Conservation (phyloP, 1,140 invertebrate genomes). For the Mycetomoellerius zeteki region DNA sequence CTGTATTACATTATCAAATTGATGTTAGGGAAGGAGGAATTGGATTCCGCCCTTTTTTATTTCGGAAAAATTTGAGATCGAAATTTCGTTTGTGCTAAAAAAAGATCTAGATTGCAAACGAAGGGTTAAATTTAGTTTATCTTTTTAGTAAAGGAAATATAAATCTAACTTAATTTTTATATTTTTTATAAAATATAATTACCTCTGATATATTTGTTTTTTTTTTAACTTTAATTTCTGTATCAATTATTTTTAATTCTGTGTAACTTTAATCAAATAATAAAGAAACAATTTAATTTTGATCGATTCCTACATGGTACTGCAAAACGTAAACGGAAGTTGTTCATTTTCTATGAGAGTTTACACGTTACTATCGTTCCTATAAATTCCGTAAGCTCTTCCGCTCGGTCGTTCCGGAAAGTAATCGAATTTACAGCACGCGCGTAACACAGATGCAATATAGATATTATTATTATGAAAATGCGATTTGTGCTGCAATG, state of each 20-base stretch:
- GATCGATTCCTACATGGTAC: not conserved
- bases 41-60: too few relatives aligned
- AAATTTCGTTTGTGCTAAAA: too few relatives aligned
- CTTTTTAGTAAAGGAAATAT: not conserved
- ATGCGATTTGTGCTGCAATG: constrained; percentile 27
- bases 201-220: not conserved
- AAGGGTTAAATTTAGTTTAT: too few relatives aligned
- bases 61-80: too few relatives aligned
- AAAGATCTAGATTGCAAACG: too few relatives aligned
- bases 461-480: constrained; percentile 29
- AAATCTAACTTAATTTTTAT: not conserved
- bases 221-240: not conserved
- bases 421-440: constrained; percentile 26
- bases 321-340: not conserved
- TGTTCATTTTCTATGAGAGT: not conserved
- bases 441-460: not conserved
- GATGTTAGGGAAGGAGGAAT: not conserved
- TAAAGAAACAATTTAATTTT: not conserved
- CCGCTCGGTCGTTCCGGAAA: not conserved
- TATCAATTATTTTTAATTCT: not conserved
- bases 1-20: not conserved
- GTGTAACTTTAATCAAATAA: not conserved
- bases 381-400: constrained; percentile 3
- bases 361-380: not conserved
- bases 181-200: constrained; percentile 7